Evolutionary conservation across 2,888 invertebrate genomes (phyloP), one percentile per base, ranked within the genome.

Genomic region (Hydroisotoma schaefferi): DNA sequence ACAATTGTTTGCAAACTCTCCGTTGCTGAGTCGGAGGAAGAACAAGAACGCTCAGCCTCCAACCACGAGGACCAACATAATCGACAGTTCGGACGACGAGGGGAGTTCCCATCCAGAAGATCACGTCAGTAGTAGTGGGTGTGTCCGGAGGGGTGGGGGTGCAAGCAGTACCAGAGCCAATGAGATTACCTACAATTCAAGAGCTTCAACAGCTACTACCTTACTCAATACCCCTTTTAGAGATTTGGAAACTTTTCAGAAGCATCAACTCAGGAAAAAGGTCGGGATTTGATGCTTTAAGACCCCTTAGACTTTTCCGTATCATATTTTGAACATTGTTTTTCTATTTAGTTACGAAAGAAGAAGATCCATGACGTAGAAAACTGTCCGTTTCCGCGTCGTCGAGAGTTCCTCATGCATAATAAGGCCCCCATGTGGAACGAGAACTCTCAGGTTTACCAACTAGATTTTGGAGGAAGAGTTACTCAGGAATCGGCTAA

Each of bases 401-500:
- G 87, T 43, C 81, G 88, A 5, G 91, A 94, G 78, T 89, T 94
- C 74, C 85, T 93, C 48, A 93, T 97, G 90, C 94, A 95, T 79
- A 99, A 99, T 79, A 98, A 99, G 79, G 87, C 88, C 8, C 94
- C 94, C 15, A 87, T 94, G 85, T 99, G 99, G 99, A 99, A 99
- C 78, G 98, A 99, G 79, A 91, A 90, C 78, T 94, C 93, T 76
- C 98, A 99, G 79, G 98, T 99, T 15, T 99, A 98, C 80, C 98
- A 98, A 76, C 82, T 99, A 46, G 99, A 99, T 80, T 99, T 99
- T 80, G 98, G 98, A 3, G 99, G 99, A 12, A 82, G 99, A 69
- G 99, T 99, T 61, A 99, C 98, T 2, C 98, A 98, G 79, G 98
- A 99, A 78, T 97, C 95, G 44, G 98, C 98, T 18, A 99, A 99